Conservation (phyloP, 2,797 vertebrate species). For the Parauchenoglanis ngamensis region DNA sequence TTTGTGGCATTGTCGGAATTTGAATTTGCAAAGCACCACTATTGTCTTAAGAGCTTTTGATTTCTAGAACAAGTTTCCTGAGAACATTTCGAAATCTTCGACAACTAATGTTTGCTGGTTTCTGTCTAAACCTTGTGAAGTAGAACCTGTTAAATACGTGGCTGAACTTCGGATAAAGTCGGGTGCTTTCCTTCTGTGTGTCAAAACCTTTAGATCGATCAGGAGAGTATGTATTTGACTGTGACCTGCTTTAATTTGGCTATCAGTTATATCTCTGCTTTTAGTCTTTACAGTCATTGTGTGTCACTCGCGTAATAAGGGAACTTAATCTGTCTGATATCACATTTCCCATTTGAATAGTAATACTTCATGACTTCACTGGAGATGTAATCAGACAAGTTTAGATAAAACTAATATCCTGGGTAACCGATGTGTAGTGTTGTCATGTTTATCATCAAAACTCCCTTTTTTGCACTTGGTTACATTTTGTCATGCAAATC, state of each 20-base stretch:
- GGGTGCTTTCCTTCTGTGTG: not conserved
- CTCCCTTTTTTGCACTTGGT: too few species aligned
- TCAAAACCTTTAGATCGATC: not conserved
- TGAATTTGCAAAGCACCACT: not conserved
- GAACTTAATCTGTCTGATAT: constrained; percentile 24
- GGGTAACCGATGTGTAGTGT: not conserved
- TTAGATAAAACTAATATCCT: not conserved
- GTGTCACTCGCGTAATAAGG: not conserved
- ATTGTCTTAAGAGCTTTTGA: not conserved
- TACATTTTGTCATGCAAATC: not conserved
- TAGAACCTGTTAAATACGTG: not conserved
- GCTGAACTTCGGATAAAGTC: not conserved
- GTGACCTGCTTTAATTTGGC: not conserved
- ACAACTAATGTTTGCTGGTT: not conserved
- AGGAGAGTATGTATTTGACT: not conserved
- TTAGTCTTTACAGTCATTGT: constrained; percentile 5
- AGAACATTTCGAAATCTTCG: not conserved
- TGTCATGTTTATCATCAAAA: not conserved
- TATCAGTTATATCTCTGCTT: not conserved
- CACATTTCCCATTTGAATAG: constrained; percentile 24
- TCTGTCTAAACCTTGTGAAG: too few species aligned
- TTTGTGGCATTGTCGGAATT: not conserved
- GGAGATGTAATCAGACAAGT: constrained; percentile 19
- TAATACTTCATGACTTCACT: not conserved
- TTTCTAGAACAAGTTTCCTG: not conserved